A percentile compares a stretch with the other conserved stretches of the same genome.
These are phyloP conservation scores for Morpho helenor DNA, from an alignment of 2,888 invertebrate genomes.

Conservation along the genomic window DNA sequence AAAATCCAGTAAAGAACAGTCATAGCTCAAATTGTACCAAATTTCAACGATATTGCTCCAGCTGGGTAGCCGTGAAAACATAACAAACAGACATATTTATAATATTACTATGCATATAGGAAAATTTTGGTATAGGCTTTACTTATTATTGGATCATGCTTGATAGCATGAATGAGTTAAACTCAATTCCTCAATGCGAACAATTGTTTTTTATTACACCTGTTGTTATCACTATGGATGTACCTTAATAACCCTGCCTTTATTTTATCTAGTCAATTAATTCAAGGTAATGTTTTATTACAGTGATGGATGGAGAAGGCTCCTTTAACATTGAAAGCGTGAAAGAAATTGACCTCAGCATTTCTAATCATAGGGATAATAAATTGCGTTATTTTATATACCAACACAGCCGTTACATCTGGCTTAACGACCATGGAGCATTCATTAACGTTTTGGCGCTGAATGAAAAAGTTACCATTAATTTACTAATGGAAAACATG, in stretches of 20 bases:
- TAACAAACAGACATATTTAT: no score
- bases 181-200: no score
- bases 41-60: neutral
- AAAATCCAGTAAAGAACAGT: no score
- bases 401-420: conserved; percentile 78
- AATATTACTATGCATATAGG: no score
- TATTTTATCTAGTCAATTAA: no score
- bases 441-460: conserved; percentile 71
- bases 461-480: conserved; percentile 70
- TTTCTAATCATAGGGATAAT: conserved; percentile 63
- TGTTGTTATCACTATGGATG: no score
- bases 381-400: conserved; percentile 74
- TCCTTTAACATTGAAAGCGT: conserved; percentile 64
- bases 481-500: conserved; percentile 70
- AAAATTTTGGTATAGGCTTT: no score
- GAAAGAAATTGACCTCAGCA: conserved; percentile 58
- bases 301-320: conserved; percentile 71
- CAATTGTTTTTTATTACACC: no score
- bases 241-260: no score
- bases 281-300: conserved; percentile 31
- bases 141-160: no score
- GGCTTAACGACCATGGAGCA: conserved; percentile 66
- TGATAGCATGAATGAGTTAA: no score
- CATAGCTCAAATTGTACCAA: neutral
- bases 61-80: no score